A percentile compares a stretch with the other conserved stretches of the same genome.
Evolutionary conservation across 2,888 invertebrate species (phyloP).

Genomic region (Drosophila prostipennis): DNA sequence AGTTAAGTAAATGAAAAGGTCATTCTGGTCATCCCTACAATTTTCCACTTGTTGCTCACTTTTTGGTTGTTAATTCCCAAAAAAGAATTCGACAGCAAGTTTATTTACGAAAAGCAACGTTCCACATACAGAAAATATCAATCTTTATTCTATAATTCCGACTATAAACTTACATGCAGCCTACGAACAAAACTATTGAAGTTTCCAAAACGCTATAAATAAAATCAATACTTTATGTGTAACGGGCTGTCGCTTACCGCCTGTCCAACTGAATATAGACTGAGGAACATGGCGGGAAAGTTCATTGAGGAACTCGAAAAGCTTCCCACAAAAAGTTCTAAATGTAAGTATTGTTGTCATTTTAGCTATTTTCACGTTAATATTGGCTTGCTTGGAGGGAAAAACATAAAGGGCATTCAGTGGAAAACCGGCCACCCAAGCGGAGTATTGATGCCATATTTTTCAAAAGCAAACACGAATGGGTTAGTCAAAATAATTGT

Average conservation of each 20-base stretch:
- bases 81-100: not conserved
- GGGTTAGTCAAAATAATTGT: no score
- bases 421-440: no score
- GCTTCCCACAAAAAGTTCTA: constrained; percentile 18
- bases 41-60: constrained; percentile 21
- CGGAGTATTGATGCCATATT: no score
- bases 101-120: not conserved
- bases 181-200: not conserved
- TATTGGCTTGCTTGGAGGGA: not conserved
- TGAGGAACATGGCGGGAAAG: constrained; percentile 7
- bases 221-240: constrained; percentile 24
- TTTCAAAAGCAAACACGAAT: no score
- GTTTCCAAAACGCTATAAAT: not conserved
- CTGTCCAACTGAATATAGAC: constrained; percentile 20
- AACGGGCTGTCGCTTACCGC: not conserved
- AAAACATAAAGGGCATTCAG: no score
- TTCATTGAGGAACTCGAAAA: constrained; percentile 15
- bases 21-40: not conserved
- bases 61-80: no score
- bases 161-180: constrained; percentile 5
- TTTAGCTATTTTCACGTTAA: not conserved
- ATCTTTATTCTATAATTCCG: not conserved
- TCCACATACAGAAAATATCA: constrained; percentile 2
- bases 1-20: not conserved
- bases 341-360: not conserved